phyloP scores from a whole-genome alignment of 2,888 invertebrate species.

The Ochlodes sylvanus region DNA sequence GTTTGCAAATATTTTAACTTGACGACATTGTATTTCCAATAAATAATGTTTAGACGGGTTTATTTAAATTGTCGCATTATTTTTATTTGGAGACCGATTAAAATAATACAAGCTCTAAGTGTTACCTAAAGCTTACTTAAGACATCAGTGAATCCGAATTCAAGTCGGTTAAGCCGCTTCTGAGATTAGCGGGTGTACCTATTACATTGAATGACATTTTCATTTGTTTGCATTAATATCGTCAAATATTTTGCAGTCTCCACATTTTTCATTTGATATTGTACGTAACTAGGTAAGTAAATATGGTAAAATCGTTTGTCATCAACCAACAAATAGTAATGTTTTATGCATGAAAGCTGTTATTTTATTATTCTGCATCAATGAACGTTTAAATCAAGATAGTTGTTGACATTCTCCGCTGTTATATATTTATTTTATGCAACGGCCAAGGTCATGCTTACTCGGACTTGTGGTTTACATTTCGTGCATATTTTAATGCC shows the following conservation, averaged over 20 bases:
- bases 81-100: no score
- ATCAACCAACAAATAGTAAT: not conserved
- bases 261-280: not conserved
- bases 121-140: no score
- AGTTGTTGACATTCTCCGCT: conserved; percentile 25
- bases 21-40: no score
- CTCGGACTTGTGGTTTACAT: not conserved
- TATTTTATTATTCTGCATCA: not conserved
- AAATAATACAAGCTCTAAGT: no score
- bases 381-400: conserved; percentile 16
- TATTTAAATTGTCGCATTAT: no score
- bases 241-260: not conserved
- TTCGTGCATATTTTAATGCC: conserved; percentile 19
- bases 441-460: conserved; percentile 23
- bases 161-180: no score
- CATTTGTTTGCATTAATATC: not conserved
- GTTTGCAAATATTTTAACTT: no score
- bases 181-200: no score
- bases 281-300: not conserved
- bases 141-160: no score
- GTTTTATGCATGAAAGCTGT: conserved; percentile 16
- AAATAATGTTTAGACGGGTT: no score
- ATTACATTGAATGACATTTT: no score
- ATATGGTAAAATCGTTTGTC: not conserved
- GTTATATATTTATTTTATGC: conserved; percentile 29